Base-by-base conservation (phyloP, 1,140 invertebrate species). In the Mya arenaria region DNA sequence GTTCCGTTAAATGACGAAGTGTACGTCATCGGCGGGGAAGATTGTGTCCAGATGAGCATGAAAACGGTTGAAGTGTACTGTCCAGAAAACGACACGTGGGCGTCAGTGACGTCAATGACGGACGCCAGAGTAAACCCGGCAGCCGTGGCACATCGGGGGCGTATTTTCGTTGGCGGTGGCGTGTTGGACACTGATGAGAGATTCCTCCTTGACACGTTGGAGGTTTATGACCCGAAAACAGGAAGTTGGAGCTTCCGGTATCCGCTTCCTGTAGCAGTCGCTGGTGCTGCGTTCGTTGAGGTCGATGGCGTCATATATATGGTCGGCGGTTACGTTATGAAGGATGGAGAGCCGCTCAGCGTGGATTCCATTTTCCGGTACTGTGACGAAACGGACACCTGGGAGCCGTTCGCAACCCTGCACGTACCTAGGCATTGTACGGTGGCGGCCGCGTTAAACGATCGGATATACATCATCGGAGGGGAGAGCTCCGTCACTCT, bases 261-360 rank as follows among this genome's bases (percentile, higher is more conserved):
- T 80, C 77, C 77, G 23, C 65, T 80, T 58, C 77, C 77, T 28
- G 30, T 71, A 6, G 65, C 77, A 4, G 48, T 80, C 6, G 69
- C 52, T 44, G 66, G 36, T 32, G 30, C 77, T n/a, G 39, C 65
- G 25, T 41, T 80, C 55, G 77, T 41, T 19, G 77, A 80, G 1
- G 55, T 80, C 48, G 52, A 44, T 6, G 77, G 48, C 17, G 52
- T 56, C 17, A 19, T 80, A 30, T 80, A 69, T 62, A 19, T 80
- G 1, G 56, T 71, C n/a, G 77, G 77, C 25, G 77, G 77, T 17
- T 80, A 55, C 39, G 55, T 80, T 25, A 80, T 80, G 6, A 48
- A 56, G 13, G 52, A 80, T 37, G 48, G 55, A 17, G 52, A 44
- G 44, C 77, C 23, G n/a, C 19, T 80, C 13, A 80, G 77, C 30